phyloP scores from a whole-genome alignment of 2,888 invertebrate species.

The Stenichneumon culpator region DNA sequence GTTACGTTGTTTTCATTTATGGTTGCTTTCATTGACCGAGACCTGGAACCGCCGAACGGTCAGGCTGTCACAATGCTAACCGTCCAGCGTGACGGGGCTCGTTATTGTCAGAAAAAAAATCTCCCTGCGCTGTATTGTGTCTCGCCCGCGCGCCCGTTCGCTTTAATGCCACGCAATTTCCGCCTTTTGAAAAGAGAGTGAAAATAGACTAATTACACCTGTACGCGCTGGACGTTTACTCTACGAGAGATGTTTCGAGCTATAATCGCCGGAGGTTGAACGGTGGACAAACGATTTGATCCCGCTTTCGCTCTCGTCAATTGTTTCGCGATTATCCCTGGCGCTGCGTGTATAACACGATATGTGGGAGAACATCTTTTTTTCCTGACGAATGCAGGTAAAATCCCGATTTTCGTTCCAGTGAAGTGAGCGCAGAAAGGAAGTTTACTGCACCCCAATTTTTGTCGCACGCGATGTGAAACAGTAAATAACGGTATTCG shows the following conservation, averaged over 20 bases:
- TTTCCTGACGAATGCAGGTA: too few species aligned
- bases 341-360: not conserved
- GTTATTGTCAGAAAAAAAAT: slow-evolving; percentile 36
- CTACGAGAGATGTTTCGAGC: slow-evolving; percentile 12
- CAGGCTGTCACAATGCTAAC: slow-evolving; percentile 15
- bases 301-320: slow-evolving; percentile 18
- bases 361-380: not conserved
- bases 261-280: slow-evolving; percentile 27
- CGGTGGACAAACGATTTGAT: slow-evolving; percentile 45
- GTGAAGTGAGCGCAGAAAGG: too few species aligned
- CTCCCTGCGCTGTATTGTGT: slow-evolving; percentile 18
- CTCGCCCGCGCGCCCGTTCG: slow-evolving; percentile 12
- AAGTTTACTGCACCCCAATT: too few species aligned
- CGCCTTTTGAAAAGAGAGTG: slow-evolving; percentile 51
- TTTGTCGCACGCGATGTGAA: too few species aligned
- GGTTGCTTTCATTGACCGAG: not conserved
- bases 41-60: slow-evolving; percentile 10
- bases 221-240: slow-evolving; percentile 32
- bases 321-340: slow-evolving; percentile 47
- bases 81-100: slow-evolving; percentile 31
- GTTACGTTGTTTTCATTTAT: not conserved
- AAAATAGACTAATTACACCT: slow-evolving; percentile 51
- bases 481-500: too few species aligned
- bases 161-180: slow-evolving; percentile 50
- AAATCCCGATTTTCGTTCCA: too few species aligned